Conservation (phyloP, 2,797 vertebrate species). For the Poeciliopsis infans region DNA sequence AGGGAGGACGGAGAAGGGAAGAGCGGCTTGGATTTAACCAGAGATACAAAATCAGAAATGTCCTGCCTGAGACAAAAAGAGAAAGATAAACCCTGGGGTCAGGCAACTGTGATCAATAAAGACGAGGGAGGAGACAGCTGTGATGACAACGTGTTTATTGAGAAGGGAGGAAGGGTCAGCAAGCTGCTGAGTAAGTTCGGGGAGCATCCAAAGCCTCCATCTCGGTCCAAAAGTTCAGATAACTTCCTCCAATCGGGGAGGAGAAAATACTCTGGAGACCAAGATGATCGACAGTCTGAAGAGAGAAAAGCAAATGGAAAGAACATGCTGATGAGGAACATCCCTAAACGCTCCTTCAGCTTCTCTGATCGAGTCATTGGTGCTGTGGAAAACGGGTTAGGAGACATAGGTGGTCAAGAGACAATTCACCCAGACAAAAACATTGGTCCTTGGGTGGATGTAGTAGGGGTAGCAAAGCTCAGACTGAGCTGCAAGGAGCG, state of each 20-base stretch:
- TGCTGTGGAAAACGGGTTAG: conserved; percentile 57
- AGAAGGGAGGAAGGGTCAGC: conserved; percentile 82
- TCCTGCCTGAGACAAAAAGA: conserved; percentile 67
- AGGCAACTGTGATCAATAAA: conserved; percentile 64
- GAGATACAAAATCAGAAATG: conserved; percentile 57
- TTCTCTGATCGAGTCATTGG: conserved; percentile 75
- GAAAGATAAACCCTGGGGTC: conserved; percentile 64
- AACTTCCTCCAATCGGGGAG: conserved; percentile 62
- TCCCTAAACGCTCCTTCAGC: conserved; percentile 78
- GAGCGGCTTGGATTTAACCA: conserved; percentile 32
- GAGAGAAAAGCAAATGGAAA: conserved; percentile 38
- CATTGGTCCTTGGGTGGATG: conserved; percentile 8
- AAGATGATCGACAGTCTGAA: conserved; percentile 45
- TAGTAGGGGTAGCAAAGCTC: conserved; percentile 17
- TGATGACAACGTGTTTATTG: conserved; percentile 59
- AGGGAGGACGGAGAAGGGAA: conserved; percentile 60
- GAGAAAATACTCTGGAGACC: conserved; percentile 55
- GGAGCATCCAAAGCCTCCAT: conserved; percentile 72
- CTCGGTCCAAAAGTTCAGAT: conserved; percentile 81
- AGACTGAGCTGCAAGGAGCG: conserved; percentile 47
- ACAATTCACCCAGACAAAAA: conserved; percentile 59
- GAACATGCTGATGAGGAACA: conserved; percentile 37
- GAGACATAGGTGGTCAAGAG: conserved; percentile 15
- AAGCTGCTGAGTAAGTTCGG: conserved; percentile 84
- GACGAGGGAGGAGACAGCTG: conserved; percentile 53